Conservation (phyloP, 2,888 invertebrate genomes). For the Tanypteryx hageni region DNA sequence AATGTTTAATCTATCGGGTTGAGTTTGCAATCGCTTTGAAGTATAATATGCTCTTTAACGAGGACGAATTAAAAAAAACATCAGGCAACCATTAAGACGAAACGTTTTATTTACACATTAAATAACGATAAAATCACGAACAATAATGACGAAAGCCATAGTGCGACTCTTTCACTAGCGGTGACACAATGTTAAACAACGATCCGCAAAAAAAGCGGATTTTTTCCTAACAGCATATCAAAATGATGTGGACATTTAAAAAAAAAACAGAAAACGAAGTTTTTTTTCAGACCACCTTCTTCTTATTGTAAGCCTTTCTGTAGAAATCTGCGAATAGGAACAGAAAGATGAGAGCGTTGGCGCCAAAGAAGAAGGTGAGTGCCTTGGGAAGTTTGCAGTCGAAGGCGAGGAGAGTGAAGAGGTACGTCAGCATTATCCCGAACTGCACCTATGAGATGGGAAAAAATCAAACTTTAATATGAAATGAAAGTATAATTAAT, state of each 20-base stretch:
- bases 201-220: background rate
- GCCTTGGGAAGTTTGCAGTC: conserved; percentile 79
- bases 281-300: conserved; percentile 71
- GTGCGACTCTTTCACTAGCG: background rate
- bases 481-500: too few relatives aligned
- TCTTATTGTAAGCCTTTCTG: conserved; percentile 77
- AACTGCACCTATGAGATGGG: conserved; percentile 80
- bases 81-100: background rate
- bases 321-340: conserved; percentile 80
- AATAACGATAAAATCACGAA: conserved; percentile 51
- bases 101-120: conserved; percentile 52
- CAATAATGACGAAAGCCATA: conserved; percentile 26
- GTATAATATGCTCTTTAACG: too few relatives aligned
- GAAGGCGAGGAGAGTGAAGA: conserved; percentile 77
- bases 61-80: background rate
- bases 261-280: too few relatives aligned
- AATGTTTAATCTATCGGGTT: too few relatives aligned
- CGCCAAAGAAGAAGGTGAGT: conserved; percentile 78
- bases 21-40: too few relatives aligned
- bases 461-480: background rate
- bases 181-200: background rate
- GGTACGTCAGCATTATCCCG: conserved; percentile 81
- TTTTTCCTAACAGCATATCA: background rate
- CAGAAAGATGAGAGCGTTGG: conserved; percentile 78
- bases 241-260: too few relatives aligned